These are phyloP conservation scores for Asobara japonica DNA, from an alignment of 1,140 invertebrate species.

Conservation along the genomic window DNA sequence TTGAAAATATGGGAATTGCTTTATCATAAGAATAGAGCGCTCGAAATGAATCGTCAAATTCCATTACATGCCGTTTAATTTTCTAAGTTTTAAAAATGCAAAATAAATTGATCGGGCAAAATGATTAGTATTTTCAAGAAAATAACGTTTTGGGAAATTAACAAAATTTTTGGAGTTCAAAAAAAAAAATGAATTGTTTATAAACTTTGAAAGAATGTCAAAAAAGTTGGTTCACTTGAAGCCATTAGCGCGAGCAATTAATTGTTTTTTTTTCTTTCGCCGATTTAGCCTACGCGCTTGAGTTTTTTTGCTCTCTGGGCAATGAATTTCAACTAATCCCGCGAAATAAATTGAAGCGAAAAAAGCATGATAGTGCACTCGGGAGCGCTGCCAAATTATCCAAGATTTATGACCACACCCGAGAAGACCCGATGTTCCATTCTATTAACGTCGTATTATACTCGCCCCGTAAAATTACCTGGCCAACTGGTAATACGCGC, in stretches of 20 bases:
- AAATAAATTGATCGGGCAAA: no score
- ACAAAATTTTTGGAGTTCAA: no score
- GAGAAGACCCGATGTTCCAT: slow-evolving; percentile 53
- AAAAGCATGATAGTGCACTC: slow-evolving; percentile 37
- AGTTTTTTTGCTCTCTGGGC: background rate
- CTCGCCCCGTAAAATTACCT: slow-evolving; percentile 53
- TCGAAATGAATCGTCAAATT: no score
- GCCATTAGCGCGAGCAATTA: background rate
- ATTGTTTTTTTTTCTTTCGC: background rate
- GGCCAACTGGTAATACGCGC: slow-evolving; percentile 14
- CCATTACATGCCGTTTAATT: no score
- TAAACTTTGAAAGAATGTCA: no score
- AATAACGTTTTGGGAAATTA: no score
- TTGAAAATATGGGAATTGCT: no score
- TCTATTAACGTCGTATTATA: slow-evolving; percentile 64
- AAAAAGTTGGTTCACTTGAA: no score
- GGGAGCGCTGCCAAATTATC: slow-evolving; percentile 59
- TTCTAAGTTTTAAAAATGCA: no score
- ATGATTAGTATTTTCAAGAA: no score
- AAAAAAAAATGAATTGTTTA: no score
- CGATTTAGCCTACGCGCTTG: background rate
- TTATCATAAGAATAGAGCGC: no score
- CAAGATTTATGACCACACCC: slow-evolving; percentile 56
- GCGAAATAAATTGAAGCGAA: background rate
- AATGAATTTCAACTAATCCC: background rate